Evolutionary conservation across 2,113 vertebrate species (phyloP).

Genomic region (Brienomyrus longianalis): DNA sequence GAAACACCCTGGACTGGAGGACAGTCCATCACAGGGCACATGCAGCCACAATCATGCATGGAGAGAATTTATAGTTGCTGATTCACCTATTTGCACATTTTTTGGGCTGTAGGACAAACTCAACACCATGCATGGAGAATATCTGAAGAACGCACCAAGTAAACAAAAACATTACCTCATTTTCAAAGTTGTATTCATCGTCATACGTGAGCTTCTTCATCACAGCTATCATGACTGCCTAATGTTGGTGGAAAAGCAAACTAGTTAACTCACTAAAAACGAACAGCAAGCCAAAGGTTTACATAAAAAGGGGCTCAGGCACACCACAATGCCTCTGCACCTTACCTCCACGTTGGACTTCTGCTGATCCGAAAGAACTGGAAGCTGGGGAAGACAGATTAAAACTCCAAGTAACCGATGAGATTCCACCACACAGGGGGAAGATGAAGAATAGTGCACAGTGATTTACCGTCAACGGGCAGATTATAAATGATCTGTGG

Average conservation of each 20-base stretch:
- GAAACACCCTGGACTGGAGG: background rate
- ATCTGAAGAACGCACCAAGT: background rate
- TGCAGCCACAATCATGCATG: background rate
- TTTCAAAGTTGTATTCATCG: constrained; percentile 98
- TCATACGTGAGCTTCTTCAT: constrained; percentile 98
- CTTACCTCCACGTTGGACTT: constrained; percentile 87
- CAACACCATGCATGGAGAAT: background rate
- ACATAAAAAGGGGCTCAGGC: background rate
- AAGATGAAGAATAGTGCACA: background rate
- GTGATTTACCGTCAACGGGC: background rate
- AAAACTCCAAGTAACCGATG: background rate
- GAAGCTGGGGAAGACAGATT: constrained; percentile 60
- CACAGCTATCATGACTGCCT: constrained; percentile 93
- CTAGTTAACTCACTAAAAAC: background rate
- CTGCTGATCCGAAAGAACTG: constrained; percentile 82
- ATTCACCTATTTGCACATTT: background rate
- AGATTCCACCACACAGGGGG: background rate
- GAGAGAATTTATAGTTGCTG: background rate
- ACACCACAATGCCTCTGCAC: background rate
- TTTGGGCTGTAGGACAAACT: background rate
- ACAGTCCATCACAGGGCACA: background rate
- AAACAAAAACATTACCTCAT: constrained; percentile 69
- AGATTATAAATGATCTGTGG: background rate
- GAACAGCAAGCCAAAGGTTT: background rate
- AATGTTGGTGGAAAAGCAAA: constrained; percentile 19